These are phyloP conservation scores for Neodon shergylaensis DNA, from an alignment of 2,113 vertebrate species.

Conservation along the genomic window DNA sequence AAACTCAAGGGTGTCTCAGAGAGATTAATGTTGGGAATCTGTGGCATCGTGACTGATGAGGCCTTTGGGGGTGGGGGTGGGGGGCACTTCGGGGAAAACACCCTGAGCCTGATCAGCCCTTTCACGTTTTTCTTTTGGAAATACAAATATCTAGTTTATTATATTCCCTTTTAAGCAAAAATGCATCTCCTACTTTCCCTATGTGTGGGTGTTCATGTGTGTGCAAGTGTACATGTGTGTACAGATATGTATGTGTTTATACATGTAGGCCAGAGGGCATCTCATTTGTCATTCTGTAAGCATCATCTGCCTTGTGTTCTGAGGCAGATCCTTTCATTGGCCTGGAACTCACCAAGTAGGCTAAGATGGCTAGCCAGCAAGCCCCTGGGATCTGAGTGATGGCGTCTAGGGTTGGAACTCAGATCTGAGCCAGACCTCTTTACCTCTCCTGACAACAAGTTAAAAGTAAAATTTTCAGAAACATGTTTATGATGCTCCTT, in stretches of 20 bases:
- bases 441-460: neutral
- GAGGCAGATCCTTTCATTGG: neutral
- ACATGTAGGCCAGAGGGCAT: neutral
- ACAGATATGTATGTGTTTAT: neutral
- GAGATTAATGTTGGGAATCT: neutral
- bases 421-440: neutral
- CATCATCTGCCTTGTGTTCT: neutral
- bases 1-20: neutral
- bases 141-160: neutral
- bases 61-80: neutral
- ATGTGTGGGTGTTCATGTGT: neutral
- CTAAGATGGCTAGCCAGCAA: neutral
- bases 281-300: neutral
- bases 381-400: neutral
- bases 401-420: neutral
- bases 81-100: too few relatives aligned
- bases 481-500: neutral
- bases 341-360: neutral
- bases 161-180: neutral
- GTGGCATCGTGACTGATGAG: neutral
- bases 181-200: neutral
- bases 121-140: neutral
- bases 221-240: neutral
- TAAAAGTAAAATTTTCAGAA: neutral
- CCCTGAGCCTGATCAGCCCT: neutral